phyloP scores from a whole-genome alignment of 1,140 invertebrate species.

The Idris sp. region DNA sequence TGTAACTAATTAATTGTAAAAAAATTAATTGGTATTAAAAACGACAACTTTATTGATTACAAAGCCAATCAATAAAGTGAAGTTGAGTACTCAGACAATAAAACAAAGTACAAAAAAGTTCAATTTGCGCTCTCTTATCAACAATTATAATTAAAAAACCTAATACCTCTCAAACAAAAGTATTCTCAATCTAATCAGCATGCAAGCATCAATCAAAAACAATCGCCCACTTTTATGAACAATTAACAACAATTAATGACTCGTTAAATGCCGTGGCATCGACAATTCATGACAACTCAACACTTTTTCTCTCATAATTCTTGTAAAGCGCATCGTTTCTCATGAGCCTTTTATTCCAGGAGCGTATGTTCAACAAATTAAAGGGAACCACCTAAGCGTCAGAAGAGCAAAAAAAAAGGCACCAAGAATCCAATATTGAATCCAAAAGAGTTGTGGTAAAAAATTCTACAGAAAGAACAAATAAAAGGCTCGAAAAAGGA shows the following conservation, averaged over 20 bases:
- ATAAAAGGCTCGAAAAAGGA: background rate
- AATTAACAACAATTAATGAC: conserved; percentile 16
- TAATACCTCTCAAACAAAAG: background rate
- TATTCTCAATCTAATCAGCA: conserved; percentile 4
- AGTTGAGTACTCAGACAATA: too few species aligned
- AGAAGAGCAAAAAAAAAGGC: background rate
- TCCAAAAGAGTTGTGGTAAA: too few species aligned
- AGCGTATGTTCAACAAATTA: conserved; percentile 1
- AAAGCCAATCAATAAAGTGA: too few species aligned
- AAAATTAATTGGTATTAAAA: too few species aligned
- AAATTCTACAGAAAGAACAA: background rate
- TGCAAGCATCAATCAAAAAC: conserved; percentile 11
- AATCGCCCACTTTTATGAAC: background rate
- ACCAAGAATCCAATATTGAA: too few species aligned
- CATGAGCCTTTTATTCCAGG: conserved; percentile 4
- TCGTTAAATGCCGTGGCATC: background rate
- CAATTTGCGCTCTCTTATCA: too few species aligned
- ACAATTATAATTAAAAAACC: background rate
- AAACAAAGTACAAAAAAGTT: too few species aligned
- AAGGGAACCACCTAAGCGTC: background rate
- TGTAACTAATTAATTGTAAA: too few species aligned
- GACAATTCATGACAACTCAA: conserved; percentile 17
- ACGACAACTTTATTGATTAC: too few species aligned
- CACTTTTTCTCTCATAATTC: conserved; percentile 6
- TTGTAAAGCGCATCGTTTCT: conserved; percentile 4